Evolutionary conservation across 2,797 vertebrate species (phyloP).

Genomic region (Sebastes minor): DNA sequence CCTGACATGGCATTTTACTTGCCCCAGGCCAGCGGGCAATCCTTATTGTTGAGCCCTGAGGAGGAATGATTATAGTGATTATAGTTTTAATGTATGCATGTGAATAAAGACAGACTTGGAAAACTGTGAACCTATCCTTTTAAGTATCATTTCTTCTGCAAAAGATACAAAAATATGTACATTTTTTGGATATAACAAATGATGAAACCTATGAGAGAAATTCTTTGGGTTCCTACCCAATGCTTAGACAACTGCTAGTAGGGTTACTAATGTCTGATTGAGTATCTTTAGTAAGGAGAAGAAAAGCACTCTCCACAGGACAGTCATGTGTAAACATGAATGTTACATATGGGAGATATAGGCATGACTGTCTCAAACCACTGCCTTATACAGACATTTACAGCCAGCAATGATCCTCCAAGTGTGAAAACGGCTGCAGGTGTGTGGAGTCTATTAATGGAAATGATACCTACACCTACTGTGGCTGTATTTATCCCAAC

Average conservation of each 20-base stretch:
- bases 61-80: background rate
- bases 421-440: background rate
- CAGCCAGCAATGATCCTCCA: background rate
- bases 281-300: background rate
- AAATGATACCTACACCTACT: background rate
- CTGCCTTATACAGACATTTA: background rate
- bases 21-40: no score
- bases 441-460: background rate
- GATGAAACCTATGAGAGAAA: background rate
- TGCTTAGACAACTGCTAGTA: background rate
- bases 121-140: background rate
- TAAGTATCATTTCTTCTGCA: background rate
- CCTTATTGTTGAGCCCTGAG: background rate
- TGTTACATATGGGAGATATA: background rate
- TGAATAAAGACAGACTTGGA: background rate
- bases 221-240: background rate
- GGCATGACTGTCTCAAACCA: background rate
- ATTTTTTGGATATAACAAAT: background rate
- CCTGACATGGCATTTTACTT: background rate
- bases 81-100: background rate
- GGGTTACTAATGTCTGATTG: background rate
- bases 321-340: background rate
- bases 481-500: background rate
- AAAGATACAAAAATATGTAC: background rate
- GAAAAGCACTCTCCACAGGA: background rate